Conservation (phyloP, 2,888 invertebrate genomes). For the Tetheella fluctuosa region DNA sequence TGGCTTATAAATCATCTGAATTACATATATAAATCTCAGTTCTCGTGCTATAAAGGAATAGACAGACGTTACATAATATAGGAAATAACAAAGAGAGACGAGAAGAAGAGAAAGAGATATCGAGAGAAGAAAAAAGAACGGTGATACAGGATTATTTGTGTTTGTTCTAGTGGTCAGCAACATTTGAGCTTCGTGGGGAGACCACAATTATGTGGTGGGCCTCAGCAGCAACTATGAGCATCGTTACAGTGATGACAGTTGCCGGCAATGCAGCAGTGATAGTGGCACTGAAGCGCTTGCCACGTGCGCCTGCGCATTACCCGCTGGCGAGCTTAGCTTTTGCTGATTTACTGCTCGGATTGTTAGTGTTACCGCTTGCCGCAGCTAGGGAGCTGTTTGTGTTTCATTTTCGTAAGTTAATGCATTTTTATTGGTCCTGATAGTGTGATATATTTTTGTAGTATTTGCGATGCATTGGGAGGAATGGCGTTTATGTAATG, state of each 20-base stretch:
- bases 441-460: no score
- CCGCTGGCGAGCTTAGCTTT: constrained; percentile 87
- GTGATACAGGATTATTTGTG: background rate
- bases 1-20: no score
- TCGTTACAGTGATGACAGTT: constrained; percentile 52
- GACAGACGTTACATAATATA: no score
- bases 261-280: constrained; percentile 65
- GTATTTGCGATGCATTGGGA: no score
- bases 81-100: no score
- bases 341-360: constrained; percentile 86
- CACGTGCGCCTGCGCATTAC: constrained; percentile 84
- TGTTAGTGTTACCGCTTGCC: constrained; percentile 83
- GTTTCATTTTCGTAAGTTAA: constrained; percentile 67
- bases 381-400: constrained; percentile 83
- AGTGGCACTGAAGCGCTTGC: constrained; percentile 54
- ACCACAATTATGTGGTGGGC: constrained; percentile 42
- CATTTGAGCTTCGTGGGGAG: constrained; percentile 7
- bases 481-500: no score
- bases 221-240: constrained; percentile 50
- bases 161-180: background rate
- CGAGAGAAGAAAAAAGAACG: no score
- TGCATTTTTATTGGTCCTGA: background rate
- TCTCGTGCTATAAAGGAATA: no score
- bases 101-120: no score
- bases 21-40: no score